Percentiles rank a stretch among this genome's conserved stretches.
These are phyloP conservation scores for Oreochromis grahami DNA, from an alignment of 2,797 vertebrate species.

Conservation along the genomic window DNA sequence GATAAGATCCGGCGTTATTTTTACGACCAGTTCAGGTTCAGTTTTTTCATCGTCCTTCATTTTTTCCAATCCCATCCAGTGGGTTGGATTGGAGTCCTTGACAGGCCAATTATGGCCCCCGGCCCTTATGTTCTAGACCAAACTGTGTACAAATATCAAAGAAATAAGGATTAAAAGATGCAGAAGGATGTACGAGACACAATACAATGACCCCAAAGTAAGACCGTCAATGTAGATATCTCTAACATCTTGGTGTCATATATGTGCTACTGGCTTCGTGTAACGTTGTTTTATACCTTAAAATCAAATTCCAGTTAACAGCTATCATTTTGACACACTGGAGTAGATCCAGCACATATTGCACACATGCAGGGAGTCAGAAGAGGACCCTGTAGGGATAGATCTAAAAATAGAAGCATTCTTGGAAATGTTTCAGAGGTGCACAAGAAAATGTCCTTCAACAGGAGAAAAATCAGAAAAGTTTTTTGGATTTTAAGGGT, in stretches of 20 bases:
- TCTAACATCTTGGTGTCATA: not conserved
- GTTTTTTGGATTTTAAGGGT: not conserved
- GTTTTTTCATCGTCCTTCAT: not conserved
- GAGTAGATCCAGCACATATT: not conserved
- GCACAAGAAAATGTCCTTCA: not conserved
- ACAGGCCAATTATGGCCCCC: not conserved
- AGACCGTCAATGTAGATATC: not conserved
- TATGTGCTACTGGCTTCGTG: not conserved
- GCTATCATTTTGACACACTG: not conserved
- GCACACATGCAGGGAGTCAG: not conserved
- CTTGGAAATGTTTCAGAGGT: not conserved
- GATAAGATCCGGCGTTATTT: fast-evolving
- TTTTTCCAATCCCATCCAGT: not conserved
- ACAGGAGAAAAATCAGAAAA: not conserved
- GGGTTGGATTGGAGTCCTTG: not conserved
- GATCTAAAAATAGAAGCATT: not conserved
- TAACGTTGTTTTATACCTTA: not conserved
- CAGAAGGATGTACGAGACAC: not conserved
- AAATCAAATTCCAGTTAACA: not conserved
- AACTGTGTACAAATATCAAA: not conserved
- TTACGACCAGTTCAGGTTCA: not conserved
- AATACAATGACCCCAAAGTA: fast-evolving
- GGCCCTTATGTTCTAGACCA: not conserved
- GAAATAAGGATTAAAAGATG: not conserved
- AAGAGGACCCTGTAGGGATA: not conserved